phyloP scores from a whole-genome alignment of 2,797 vertebrate species.

The Buphagus erythrorhynchus region DNA sequence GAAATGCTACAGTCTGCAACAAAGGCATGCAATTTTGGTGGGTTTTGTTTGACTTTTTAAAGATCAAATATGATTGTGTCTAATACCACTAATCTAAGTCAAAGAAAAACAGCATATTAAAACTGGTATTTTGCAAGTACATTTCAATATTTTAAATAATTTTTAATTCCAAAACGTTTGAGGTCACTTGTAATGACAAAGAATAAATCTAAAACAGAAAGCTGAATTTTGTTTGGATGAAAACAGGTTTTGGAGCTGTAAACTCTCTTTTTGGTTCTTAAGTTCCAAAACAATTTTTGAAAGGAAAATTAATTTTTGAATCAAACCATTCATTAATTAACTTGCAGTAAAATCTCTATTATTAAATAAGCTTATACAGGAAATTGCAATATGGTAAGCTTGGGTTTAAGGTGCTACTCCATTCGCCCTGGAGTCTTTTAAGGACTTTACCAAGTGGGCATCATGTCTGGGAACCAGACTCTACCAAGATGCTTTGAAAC shows the following conservation, averaged over 20 bases:
- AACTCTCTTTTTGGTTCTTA: neutral
- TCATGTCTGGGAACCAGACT: constrained; percentile 99
- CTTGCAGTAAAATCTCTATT: constrained; percentile 31
- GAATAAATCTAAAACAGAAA: constrained; percentile 19
- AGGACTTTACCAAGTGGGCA: constrained; percentile 92
- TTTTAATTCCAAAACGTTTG: neutral
- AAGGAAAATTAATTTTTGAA: constrained; percentile 24
- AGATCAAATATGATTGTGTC: neutral
- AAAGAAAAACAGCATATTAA: neutral
- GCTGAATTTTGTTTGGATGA: neutral
- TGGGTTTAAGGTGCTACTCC: constrained; percentile 70
- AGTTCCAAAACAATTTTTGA: neutral
- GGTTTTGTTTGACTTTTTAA: neutral
- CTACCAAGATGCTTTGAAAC: constrained; percentile 97
- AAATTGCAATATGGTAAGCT: constrained; percentile 46
- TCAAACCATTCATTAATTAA: constrained; percentile 41
- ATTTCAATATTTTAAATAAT: neutral
- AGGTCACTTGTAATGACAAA: neutral
- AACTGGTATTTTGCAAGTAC: neutral
- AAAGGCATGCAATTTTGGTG: neutral
- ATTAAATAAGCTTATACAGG: constrained; percentile 56
- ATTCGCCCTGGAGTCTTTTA: constrained; percentile 5
- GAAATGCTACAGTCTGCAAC: neutral
- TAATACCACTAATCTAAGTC: neutral
- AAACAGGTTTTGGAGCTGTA: neutral